Conservation (phyloP, 2,113 vertebrate genomes). For the Meleagris gallopavo region DNA sequence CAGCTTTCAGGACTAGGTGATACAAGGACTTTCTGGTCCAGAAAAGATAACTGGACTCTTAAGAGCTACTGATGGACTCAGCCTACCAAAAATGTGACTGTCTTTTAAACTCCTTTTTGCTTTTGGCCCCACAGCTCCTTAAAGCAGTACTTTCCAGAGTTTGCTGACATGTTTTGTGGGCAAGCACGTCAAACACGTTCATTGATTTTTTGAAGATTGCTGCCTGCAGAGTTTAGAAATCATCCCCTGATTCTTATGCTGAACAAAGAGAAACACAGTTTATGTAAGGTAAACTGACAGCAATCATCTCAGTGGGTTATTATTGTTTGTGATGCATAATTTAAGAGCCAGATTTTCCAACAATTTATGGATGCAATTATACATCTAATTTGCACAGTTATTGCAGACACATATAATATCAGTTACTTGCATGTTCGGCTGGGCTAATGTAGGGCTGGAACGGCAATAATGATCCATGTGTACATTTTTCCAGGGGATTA, state of each 20-base stretch:
- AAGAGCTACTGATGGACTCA: neutral
- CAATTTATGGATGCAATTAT: constrained; percentile 52
- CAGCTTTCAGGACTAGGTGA: neutral
- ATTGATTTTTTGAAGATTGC: neutral
- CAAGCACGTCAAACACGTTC: neutral
- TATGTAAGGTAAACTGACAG: constrained; percentile 22
- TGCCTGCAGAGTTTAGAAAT: neutral
- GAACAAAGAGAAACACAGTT: neutral
- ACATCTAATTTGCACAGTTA: constrained; percentile 58
- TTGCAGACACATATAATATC: constrained; percentile 43
- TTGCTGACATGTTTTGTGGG: neutral
- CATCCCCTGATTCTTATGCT: neutral
- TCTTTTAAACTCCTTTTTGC: neutral
- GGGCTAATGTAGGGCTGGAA: constrained; percentile 26
- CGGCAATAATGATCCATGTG: neutral
- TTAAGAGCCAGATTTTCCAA: constrained; percentile 65
- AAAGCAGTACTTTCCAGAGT: neutral
- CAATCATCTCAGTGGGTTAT: constrained; percentile 20
- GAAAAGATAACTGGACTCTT: neutral
- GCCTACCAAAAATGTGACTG: neutral
- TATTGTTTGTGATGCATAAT: constrained; percentile 51
- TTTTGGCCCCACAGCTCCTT: neutral
- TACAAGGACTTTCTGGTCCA: neutral
- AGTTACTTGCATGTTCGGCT: neutral
- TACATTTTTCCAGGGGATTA: constrained; percentile 28